Conservation (phyloP, 2,797 vertebrate species). For the Steatocranus sp. region DNA sequence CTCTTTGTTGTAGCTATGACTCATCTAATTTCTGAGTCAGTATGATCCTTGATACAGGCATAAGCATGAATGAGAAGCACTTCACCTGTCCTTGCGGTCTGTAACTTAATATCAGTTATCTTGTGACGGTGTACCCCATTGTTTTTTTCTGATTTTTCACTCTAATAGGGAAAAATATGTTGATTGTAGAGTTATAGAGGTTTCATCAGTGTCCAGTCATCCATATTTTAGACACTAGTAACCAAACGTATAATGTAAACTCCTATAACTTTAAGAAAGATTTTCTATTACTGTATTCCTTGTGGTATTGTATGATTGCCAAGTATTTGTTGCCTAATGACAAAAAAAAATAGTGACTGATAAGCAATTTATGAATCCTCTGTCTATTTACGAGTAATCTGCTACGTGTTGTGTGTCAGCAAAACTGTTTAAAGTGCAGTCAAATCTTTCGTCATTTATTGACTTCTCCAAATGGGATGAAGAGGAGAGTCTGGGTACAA, state of each 20-base stretch:
- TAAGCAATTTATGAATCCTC: not conserved
- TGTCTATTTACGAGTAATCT: not conserved
- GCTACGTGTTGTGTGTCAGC: not conserved
- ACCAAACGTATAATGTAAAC: not conserved
- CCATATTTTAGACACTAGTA: not conserved
- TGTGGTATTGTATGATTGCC: not conserved
- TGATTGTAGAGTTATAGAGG: not conserved
- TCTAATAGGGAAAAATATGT: not conserved
- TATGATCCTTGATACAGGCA: not conserved
- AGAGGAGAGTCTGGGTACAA: not conserved
- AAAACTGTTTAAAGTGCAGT: not conserved
- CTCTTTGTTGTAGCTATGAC: not conserved
- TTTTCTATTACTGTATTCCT: not conserved
- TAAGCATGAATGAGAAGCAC: not conserved
- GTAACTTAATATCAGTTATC: conserved; percentile 45
- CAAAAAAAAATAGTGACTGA: not conserved
- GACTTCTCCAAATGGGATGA: not conserved
- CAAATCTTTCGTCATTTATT: not conserved
- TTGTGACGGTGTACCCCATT: not conserved
- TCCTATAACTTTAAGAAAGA: not conserved
- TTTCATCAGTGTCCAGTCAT: not conserved
- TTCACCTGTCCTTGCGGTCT: conserved; percentile 8
- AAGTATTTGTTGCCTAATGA: not conserved
- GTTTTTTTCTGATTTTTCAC: not conserved
- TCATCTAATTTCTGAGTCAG: conserved; percentile 1